Evolutionary conservation across 2,888 invertebrate species (phyloP), one percentile per base, ranked within the genome.

Genomic region (Amphipyra tragopoginis): DNA sequence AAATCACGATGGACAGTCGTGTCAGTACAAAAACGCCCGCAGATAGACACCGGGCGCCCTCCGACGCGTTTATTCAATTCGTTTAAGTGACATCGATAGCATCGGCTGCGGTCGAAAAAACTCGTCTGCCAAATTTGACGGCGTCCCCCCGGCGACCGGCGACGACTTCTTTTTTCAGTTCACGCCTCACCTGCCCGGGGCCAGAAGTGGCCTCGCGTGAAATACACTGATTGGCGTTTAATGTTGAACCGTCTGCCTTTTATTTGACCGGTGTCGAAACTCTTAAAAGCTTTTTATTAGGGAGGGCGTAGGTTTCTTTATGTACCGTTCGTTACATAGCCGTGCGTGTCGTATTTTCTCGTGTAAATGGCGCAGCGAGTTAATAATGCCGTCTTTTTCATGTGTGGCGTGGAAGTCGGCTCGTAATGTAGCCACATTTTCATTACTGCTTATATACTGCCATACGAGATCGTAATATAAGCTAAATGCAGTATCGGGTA

Each of bases 41-140:
- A 77, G 82, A 85, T 81, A 84, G 79, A 80, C 79, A 79, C 65
- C 71, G 72, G 74, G 80, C 88, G 84, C 92, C 91, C 91, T 90
- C 89, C 84, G 84, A 90, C 89, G 88, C 87, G 87, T 87, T 90
- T 90, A 91, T 92, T 94, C 94, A 95, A 94, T 95, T 93, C 93
- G 86, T 90, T 91, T 93, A 94, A 94, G 94, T 94, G 95, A 94
- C 93, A 93, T 92, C 92, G 94, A 94, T 93, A 93, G 87, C 91
- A 88, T 88, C 86, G 85, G 83, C 85, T 90, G 91, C 85, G 91
- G 91, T 90, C 86, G 84, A 92, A 94, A 91, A 94, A 92, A 90
- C 86, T 88, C 91, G 90, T 91, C 90, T 90, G 89, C 88, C 86
- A 86, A 90, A 89, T 88, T 87, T 91, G 90, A 90, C 87, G 86